Conservation (phyloP, 2,113 vertebrate genomes). For the Bubo bubo region DNA sequence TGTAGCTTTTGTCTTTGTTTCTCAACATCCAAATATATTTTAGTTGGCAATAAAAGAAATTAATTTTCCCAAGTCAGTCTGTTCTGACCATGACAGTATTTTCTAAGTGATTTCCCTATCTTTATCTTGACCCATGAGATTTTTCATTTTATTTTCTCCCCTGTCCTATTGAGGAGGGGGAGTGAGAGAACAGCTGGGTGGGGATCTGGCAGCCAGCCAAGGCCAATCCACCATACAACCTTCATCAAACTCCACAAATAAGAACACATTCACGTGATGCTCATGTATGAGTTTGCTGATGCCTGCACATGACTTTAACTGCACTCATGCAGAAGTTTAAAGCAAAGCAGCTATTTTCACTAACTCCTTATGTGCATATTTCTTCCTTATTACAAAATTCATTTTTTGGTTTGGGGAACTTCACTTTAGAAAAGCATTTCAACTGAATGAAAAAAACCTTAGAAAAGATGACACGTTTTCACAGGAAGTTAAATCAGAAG, state of each 20-base stretch:
- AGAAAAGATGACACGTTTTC: not conserved
- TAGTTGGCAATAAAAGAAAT: not conserved
- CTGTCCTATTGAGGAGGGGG: not conserved
- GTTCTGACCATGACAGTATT: not conserved
- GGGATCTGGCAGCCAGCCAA: not conserved
- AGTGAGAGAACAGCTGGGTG: not conserved
- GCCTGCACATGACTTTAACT: not conserved
- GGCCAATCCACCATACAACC: not conserved
- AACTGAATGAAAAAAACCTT: not conserved
- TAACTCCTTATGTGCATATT: not conserved
- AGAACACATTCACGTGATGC: not conserved
- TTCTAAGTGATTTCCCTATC: not conserved
- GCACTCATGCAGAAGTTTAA: not conserved
- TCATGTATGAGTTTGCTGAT: not conserved
- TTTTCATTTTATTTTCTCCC: too few species aligned
- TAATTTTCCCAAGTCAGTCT: not conserved
- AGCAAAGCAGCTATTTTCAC: not conserved
- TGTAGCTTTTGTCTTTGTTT: not conserved
- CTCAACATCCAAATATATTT: not conserved
- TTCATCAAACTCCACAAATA: not conserved
- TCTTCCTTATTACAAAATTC: not conserved
- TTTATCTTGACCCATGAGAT: too few species aligned
- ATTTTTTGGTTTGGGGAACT: not conserved
- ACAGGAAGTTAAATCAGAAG: not conserved
- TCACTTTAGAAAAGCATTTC: not conserved